A percentile compares a stretch with the other conserved stretches of the same genome.
Evolutionary conservation across 2,113 vertebrate species (phyloP).

Genomic region (Podocnemis expansa): DNA sequence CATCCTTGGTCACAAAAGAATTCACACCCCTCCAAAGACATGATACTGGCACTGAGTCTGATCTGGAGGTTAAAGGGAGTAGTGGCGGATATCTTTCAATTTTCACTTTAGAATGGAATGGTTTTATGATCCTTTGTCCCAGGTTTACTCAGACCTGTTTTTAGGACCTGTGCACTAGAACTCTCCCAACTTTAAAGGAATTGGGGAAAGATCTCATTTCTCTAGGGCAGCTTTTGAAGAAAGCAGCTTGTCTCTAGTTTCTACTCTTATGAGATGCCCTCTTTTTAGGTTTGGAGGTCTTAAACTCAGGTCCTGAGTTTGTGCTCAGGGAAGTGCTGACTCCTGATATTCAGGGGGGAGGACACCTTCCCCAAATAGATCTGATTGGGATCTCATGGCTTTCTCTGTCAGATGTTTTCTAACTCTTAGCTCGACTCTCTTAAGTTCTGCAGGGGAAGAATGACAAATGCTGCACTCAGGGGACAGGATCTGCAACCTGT

Average conservation of each 20-base stretch:
- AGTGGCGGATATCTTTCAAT: not conserved
- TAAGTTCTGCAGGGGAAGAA: not conserved
- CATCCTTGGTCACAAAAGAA: not conserved
- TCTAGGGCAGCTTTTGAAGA: not conserved
- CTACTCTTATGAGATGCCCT: not conserved
- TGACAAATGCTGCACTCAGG: not conserved
- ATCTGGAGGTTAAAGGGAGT: not conserved
- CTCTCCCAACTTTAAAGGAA: not conserved
- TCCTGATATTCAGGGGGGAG: too few relatives aligned
- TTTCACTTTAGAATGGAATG: not conserved
- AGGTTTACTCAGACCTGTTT: not conserved
- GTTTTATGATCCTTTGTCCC: not conserved
- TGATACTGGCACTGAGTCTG: not conserved
- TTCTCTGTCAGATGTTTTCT: not conserved
- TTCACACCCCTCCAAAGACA: not conserved
- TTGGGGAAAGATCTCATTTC: not conserved
- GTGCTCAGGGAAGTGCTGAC: not conserved
- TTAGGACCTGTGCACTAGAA: not conserved
- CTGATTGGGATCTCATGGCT: too few relatives aligned
- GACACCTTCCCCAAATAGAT: too few relatives aligned
- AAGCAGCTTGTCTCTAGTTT: not conserved
- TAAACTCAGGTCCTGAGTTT: not conserved
- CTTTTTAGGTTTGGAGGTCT: not conserved
- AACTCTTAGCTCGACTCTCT: not conserved
- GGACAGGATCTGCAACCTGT: too few relatives aligned